These are phyloP conservation scores for Reinhardtius hippoglossoides DNA, from an alignment of 2,113 vertebrate genomes.

Conservation along the genomic window DNA sequence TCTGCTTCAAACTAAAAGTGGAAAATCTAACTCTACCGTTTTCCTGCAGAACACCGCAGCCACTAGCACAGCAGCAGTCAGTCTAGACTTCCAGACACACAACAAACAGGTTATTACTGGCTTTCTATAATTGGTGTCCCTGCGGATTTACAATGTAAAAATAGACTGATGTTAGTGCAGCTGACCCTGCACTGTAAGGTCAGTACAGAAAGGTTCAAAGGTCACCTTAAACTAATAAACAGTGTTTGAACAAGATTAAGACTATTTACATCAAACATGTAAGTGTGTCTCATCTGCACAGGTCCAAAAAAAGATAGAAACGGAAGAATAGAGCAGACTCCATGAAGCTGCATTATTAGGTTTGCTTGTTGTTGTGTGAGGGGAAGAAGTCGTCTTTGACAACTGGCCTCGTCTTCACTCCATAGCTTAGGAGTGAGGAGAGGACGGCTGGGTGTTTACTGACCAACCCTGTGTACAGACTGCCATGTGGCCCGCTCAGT, in stretches of 20 bases:
- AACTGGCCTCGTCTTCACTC: too few species aligned
- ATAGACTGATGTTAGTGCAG: neutral
- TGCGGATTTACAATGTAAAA: neutral
- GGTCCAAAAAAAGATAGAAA: too few species aligned
- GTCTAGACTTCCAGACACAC: neutral
- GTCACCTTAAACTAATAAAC: neutral
- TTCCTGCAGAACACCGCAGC: neutral
- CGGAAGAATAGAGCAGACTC: too few species aligned
- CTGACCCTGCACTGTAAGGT: neutral
- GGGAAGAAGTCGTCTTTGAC: too few species aligned
- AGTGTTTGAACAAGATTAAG: neutral
- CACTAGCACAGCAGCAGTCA: conserved; percentile 6
- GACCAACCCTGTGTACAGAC: too few species aligned
- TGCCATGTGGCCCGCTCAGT: too few species aligned
- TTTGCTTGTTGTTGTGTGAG: too few species aligned
- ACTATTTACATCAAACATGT: too few species aligned
- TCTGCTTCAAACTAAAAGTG: conserved; percentile 21
- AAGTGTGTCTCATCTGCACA: too few species aligned
- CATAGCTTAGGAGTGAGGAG: too few species aligned
- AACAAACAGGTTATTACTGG: conserved; percentile 14
- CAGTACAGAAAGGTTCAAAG: neutral
- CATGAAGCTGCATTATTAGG: too few species aligned
- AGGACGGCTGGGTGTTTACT: too few species aligned
- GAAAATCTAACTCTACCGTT: conserved; percentile 10
- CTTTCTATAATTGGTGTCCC: neutral